A percentile compares a stretch with the other conserved stretches of the same genome.
Conservation (phyloP, 2,113 vertebrate species). For the Suncus etruscus region DNA sequence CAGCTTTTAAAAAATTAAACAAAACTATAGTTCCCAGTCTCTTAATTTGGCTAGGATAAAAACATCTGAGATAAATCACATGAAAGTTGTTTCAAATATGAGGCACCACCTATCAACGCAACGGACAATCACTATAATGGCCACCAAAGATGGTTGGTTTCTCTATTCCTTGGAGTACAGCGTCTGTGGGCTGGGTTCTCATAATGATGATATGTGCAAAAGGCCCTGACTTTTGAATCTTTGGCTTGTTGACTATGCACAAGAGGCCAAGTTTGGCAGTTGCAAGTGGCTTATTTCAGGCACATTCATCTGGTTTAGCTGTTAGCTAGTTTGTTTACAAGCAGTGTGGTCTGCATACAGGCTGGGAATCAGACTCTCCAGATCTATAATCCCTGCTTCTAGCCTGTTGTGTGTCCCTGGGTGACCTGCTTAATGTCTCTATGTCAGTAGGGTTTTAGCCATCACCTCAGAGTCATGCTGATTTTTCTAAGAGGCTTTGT, state of each 20-base stretch:
- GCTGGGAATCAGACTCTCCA: slow-evolving; percentile 1
- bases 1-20: not conserved
- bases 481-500: slow-evolving; percentile 46
- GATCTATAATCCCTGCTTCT: slow-evolving; percentile 5
- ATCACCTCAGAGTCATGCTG: not conserved
- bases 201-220: not conserved
- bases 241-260: slow-evolving; percentile 24
- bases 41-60: not conserved
- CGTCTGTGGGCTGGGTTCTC: not conserved
- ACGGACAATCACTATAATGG: not conserved
- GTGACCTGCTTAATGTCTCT: not conserved
- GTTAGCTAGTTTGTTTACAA: slow-evolving; percentile 49
- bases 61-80: slow-evolving; percentile 33
- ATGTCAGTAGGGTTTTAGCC: not conserved
- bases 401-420: slow-evolving; percentile 20
- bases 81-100: slow-evolving; percentile 23
- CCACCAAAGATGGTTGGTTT: not conserved
- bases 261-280: slow-evolving; percentile 58
- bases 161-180: not conserved
- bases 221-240: slow-evolving; percentile 33
- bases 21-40: not conserved
- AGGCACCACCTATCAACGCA: not conserved
- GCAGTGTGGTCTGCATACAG: slow-evolving; percentile 22
- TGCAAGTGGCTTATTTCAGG: slow-evolving; percentile 11
- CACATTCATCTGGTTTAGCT: slow-evolving; percentile 62